Evolutionary conservation across 2,888 invertebrate species (phyloP).

Genomic region (Drosophila colorata): DNA sequence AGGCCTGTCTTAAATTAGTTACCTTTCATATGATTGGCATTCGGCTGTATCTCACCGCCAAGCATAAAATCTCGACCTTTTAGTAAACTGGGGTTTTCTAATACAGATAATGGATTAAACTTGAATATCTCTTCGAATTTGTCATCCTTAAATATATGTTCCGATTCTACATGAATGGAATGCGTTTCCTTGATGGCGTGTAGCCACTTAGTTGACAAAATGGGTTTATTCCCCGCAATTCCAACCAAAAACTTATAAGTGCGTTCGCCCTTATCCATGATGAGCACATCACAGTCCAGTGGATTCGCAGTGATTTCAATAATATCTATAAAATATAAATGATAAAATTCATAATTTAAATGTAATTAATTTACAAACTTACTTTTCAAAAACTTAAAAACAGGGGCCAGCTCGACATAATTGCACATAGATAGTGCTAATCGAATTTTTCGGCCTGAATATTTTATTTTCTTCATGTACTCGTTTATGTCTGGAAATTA

Average conservation of each 20-base stretch:
- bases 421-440: conserved; percentile 61
- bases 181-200: conserved; percentile 29
- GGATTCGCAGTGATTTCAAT: conserved; percentile 53
- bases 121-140: conserved; percentile 36
- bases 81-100: conserved; percentile 32
- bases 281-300: conserved; percentile 47
- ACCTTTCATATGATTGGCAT: conserved; percentile 54
- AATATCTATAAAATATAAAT: conserved; percentile 23
- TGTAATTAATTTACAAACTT: background rate
- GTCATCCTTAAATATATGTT: conserved; percentile 58
- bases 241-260: conserved; percentile 63
- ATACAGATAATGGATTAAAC: conserved; percentile 49
- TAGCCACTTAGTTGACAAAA: conserved; percentile 51
- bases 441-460: conserved; percentile 42
- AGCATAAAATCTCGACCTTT: conserved; percentile 49
- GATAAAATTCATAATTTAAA: background rate
- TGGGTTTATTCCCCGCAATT: conserved; percentile 55
- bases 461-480: conserved; percentile 47
- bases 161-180: conserved; percentile 27
- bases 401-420: background rate
- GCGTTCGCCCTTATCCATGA: conserved; percentile 72
- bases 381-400: conserved; percentile 40
- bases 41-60: conserved; percentile 44
- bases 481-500: conserved; percentile 46
- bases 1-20: background rate